These are phyloP conservation scores for Heterohyrax brucei DNA, from an alignment of 2,797 vertebrate genomes.

Conservation along the genomic window DNA sequence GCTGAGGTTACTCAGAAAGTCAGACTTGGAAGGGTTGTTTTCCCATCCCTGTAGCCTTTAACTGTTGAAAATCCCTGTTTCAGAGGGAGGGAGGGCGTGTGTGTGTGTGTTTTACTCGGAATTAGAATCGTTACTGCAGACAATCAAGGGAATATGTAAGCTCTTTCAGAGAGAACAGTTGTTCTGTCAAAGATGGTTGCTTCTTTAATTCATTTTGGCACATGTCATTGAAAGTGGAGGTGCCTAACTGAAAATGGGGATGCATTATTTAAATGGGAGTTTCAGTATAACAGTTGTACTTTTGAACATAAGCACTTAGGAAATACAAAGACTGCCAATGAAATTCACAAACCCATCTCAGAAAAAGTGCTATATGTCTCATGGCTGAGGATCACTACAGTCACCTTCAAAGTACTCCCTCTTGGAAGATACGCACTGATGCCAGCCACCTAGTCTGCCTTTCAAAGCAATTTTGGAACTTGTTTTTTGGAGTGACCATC, in stretches of 20 bases:
- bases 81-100: background rate
- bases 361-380: too few relatives aligned
- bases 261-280: background rate
- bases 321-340: background rate
- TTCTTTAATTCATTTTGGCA: background rate
- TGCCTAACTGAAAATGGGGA: background rate
- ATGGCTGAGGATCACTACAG: too few relatives aligned
- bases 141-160: background rate
- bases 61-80: constrained; percentile 19
- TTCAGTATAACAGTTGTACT: background rate
- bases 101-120: background rate
- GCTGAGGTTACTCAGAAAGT: background rate
- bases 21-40: background rate
- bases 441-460: too few relatives aligned
- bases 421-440: too few relatives aligned
- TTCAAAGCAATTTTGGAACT: too few relatives aligned
- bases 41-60: background rate
- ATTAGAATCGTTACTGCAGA: background rate
- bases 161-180: background rate
- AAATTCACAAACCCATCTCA: too few relatives aligned
- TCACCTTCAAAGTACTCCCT: too few relatives aligned
- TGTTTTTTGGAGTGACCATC: too few relatives aligned
- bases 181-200: background rate
- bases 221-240: background rate
- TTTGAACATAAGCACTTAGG: constrained; percentile 20